These are phyloP conservation scores for Oceanodroma leucorhoa DNA, from an alignment of 2,797 vertebrate species.

Conservation along the genomic window DNA sequence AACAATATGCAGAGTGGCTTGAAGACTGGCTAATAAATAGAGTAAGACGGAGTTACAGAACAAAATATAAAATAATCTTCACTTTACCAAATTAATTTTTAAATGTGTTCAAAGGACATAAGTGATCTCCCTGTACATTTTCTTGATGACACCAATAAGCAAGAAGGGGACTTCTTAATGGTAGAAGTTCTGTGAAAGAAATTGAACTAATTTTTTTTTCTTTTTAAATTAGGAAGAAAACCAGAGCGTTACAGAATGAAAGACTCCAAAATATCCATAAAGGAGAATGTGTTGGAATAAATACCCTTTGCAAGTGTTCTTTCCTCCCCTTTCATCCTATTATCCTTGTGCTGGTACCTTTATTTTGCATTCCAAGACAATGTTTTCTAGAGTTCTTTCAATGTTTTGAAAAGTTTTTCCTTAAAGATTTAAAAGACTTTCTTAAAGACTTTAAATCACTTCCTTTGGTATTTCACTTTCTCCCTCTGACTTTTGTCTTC, in stretches of 20 bases:
- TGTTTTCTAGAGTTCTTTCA: background rate
- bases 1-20: background rate
- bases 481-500: background rate
- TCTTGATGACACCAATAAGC: background rate
- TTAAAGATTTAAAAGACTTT: background rate
- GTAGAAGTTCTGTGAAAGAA: background rate
- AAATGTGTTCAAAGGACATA: background rate
- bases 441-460: background rate
- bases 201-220: background rate
- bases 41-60: background rate
- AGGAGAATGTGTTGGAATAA: background rate
- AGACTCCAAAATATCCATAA: background rate
- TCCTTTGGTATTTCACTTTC: background rate
- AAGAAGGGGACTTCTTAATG: background rate
- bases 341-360: background rate
- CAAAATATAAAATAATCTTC: background rate
- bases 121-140: background rate
- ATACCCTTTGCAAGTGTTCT: background rate
- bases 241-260: background rate
- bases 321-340: background rate
- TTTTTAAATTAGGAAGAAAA: background rate
- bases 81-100: background rate
- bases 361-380: background rate
- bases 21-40: background rate
- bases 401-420: background rate